A percentile compares a stretch with the other conserved stretches of the same genome.
These are phyloP conservation scores for Engystomops pustulosus DNA, from an alignment of 2,113 vertebrate species.

Conservation along the genomic window DNA sequence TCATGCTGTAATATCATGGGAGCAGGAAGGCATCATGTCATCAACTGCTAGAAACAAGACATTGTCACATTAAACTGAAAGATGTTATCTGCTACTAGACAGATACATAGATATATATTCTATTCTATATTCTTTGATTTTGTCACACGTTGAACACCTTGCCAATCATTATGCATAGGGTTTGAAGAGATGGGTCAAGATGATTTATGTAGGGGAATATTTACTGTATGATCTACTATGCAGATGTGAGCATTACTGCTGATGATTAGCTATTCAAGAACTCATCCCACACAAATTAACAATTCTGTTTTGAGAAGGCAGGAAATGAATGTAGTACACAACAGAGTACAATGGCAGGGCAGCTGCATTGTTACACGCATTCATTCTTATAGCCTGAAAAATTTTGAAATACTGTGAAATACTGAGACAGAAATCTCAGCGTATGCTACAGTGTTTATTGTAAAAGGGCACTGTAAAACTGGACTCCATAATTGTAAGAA, in stretches of 20 bases:
- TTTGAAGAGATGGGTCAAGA: not conserved
- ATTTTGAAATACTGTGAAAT: not conserved
- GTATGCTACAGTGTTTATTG: not conserved
- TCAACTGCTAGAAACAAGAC: too few species aligned
- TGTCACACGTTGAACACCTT: not conserved
- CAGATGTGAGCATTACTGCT: slow-evolving; percentile 32
- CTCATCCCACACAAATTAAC: slow-evolving; percentile 43
- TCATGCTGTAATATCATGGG: too few species aligned
- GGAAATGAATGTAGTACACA: slow-evolving; percentile 50
- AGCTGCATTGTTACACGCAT: slow-evolving; percentile 38
- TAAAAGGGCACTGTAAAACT: slow-evolving; percentile 9
- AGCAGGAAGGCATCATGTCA: too few species aligned
- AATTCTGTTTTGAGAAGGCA: slow-evolving; percentile 25
- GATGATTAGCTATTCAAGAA: slow-evolving; percentile 53
- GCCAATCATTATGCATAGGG: not conserved
- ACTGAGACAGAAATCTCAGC: too few species aligned
- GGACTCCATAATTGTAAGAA: not conserved
- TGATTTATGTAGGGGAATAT: not conserved
- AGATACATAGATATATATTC: too few species aligned
- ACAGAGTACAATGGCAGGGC: slow-evolving; percentile 40
- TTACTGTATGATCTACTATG: not conserved
- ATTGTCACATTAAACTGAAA: too few species aligned
- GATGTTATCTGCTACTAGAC: too few species aligned
- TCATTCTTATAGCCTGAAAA: slow-evolving; percentile 32
- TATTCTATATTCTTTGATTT: too few species aligned